phyloP scores from a whole-genome alignment of 30 jellyfish, hydroid and myxozoan species.

The Clytia hemisphaerica region DNA sequence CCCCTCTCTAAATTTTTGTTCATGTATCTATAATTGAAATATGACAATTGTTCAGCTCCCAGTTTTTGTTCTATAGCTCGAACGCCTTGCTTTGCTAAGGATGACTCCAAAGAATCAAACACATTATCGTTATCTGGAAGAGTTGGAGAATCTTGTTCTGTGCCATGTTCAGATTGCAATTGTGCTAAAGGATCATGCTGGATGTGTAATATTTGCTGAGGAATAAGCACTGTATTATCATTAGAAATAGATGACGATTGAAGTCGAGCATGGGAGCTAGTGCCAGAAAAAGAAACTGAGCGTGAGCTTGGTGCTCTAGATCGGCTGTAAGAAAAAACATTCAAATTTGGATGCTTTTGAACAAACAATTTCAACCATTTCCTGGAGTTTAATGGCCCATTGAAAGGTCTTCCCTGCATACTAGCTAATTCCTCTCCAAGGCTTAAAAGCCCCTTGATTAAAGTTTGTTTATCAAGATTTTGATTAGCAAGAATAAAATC shows the following conservation, averaged over 20 bases:
- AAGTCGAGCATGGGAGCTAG: no score
- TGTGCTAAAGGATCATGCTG: no score
- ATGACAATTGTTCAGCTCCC: constrained; percentile 7
- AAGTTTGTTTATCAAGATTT: constrained; percentile 4
- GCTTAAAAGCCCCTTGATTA: neutral
- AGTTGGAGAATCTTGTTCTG: no score
- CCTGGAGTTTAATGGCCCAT: constrained; percentile 5
- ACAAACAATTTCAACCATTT: constrained; percentile 28
- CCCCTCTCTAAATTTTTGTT: constrained; percentile 2
- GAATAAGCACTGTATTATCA: no score
- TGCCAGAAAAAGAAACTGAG: no score
- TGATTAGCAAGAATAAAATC: constrained; percentile 4
- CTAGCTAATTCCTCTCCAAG: constrained; percentile 2
- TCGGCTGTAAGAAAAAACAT: neutral
- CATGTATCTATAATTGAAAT: constrained; percentile 10
- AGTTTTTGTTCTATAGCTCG: constrained; percentile 23
- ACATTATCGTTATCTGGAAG: no score
- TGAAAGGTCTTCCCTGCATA: constrained; percentile 19
- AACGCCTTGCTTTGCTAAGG: constrained; percentile 28
- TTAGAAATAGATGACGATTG: no score
- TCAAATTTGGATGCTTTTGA: constrained; percentile 8
- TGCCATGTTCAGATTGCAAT: no score
- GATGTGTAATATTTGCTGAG: no score
- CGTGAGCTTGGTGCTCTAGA: no score
- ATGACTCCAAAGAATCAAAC: constrained; percentile 11